These are phyloP conservation scores for Eupithecia dodoneata DNA, from an alignment of 2,888 invertebrate genomes.

Conservation along the genomic window DNA sequence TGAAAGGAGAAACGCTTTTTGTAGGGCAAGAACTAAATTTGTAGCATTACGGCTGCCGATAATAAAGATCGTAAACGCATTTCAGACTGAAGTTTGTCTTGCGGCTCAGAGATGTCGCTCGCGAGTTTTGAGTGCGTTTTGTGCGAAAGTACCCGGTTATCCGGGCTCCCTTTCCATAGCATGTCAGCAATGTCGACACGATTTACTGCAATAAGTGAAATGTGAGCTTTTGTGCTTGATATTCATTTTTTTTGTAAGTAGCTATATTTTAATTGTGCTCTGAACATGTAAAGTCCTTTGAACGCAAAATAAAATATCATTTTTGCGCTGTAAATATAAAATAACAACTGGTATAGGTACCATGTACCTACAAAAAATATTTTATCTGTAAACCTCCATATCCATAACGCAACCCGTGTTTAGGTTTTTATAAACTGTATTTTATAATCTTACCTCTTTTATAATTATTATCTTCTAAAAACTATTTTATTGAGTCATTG, in stretches of 20 bases:
- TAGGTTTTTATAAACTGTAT: neutral
- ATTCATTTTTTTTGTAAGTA: constrained; percentile 11
- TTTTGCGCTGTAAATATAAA: neutral
- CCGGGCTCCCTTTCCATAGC: constrained; percentile 51
- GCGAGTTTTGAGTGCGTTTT: constrained; percentile 49
- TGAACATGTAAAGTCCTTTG: neutral
- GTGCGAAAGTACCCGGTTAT: constrained; percentile 51
- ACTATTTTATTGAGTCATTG: neutral
- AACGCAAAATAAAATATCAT: neutral
- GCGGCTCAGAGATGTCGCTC: constrained; percentile 79
- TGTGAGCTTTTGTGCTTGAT: constrained; percentile 30
- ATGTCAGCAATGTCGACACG: constrained; percentile 49
- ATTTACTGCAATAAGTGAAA: constrained; percentile 50
- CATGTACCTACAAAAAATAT: neutral
- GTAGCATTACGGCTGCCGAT: constrained; percentile 80
- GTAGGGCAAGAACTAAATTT: constrained; percentile 85
- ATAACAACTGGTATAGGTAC: neutral
- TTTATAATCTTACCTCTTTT: neutral
- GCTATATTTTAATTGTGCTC: neutral
- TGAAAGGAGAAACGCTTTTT: constrained; percentile 85
- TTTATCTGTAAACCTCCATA: neutral
- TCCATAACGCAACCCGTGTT: neutral
- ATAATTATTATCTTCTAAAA: neutral
- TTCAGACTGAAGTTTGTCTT: constrained; percentile 80
- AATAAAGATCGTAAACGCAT: constrained; percentile 82